phyloP scores from a whole-genome alignment of 2,797 vertebrate genomes.

The Atherinosoma microstoma region DNA sequence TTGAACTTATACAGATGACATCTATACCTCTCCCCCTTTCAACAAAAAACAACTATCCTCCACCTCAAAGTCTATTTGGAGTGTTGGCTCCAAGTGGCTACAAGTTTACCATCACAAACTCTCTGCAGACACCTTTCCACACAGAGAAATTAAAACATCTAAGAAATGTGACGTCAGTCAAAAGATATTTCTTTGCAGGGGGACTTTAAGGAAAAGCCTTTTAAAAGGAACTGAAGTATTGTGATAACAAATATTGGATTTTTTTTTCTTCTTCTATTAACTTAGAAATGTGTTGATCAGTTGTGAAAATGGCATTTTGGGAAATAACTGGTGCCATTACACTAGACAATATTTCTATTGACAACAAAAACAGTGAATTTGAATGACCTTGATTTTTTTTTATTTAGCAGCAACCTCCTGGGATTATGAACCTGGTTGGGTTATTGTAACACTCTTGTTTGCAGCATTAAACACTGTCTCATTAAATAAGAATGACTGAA shows the following conservation, averaged over 20 bases:
- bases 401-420: conserved; percentile 14
- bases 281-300: no score
- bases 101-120: not conserved
- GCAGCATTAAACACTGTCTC: not conserved
- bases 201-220: no score
- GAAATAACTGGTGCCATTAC: not conserved
- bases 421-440: conserved; percentile 19
- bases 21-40: not conserved
- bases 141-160: not conserved
- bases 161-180: not conserved
- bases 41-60: not conserved
- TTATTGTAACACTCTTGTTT: conserved; percentile 27
- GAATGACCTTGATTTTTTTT: conserved; percentile 23
- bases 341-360: not conserved
- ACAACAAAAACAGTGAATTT: conserved; percentile 1
- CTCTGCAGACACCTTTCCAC: not conserved
- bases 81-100: not conserved
- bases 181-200: not conserved
- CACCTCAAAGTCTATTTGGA: not conserved
- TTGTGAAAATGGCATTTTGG: no score
- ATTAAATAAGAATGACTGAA: not conserved
- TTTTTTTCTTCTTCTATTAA: no score
- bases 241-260: no score
- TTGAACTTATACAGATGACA: not conserved
- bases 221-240: no score